Percentiles rank a stretch among this genome's conserved stretches.
Evolutionary conservation across 2,113 vertebrate genomes (phyloP).

Genomic region (Cisticola juncidis): DNA sequence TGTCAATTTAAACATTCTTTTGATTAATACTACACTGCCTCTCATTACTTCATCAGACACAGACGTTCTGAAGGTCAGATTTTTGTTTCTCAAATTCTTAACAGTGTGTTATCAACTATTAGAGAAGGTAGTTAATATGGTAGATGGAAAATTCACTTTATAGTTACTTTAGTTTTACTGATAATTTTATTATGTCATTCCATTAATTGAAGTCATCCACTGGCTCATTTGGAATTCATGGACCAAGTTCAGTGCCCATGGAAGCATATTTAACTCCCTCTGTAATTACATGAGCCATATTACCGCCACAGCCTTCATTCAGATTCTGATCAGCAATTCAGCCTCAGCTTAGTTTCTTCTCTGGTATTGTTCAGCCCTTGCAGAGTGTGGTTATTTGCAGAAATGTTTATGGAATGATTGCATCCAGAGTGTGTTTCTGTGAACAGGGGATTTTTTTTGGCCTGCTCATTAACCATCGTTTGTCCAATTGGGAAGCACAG

Average conservation of each 20-base stretch:
- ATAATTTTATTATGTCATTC: slow-evolving; percentile 27
- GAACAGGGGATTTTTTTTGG: not conserved
- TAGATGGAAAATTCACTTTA: not conserved
- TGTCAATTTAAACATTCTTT: not conserved
- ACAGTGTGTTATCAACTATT: not conserved
- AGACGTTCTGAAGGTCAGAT: slow-evolving; percentile 3
- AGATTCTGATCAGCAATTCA: slow-evolving; percentile 15
- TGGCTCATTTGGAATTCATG: slow-evolving; percentile 45
- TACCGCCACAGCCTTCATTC: not conserved
- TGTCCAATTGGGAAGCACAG: not conserved
- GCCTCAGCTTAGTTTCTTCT: not conserved
- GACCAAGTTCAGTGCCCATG: not conserved
- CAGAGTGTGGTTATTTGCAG: not conserved
- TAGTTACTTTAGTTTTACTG: slow-evolving; percentile 8
- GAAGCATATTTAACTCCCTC: not conserved
- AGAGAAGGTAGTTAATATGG: not conserved
- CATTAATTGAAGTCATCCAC: slow-evolving; percentile 25
- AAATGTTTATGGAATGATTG: not conserved
- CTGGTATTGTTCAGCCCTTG: not conserved
- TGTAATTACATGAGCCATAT: not conserved
- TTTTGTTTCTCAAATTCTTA: slow-evolving; percentile 4
- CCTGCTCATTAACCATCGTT: not conserved
- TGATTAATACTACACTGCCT: not conserved
- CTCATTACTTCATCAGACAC: not conserved
- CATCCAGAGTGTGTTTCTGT: not conserved